Base-by-base conservation (phyloP, 2,888 invertebrate genomes). In the Pemphredon lugubris region DNA sequence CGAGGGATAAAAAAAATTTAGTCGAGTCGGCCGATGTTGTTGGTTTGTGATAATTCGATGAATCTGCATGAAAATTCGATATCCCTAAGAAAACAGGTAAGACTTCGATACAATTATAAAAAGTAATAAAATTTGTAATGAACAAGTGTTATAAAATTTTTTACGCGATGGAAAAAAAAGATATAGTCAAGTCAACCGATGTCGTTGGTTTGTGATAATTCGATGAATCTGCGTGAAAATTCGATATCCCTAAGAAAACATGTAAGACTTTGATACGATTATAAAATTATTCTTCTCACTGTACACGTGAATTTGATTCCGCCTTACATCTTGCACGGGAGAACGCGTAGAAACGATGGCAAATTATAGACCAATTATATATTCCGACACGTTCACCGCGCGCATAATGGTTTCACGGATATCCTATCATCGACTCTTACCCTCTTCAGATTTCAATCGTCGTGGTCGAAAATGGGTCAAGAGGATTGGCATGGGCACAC, bases 381-480 rank as follows among this genome's bases (percentile, higher is more conserved):
- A 50, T 68, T 57, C 55, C 51, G 69, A 50, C 61, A 44, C 30
- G 59, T 57, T 26, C 50, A 2, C 42, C 11, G 34, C 39, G 34
- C 21, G n/a, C 37, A 20, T 67, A 54, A 61, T 48, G 60, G 53
- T 45, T 61, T 11, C 61, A 69, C 6, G 69, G 70, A 71, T 71
- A 69, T 71, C 70, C 70, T 69, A 70, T 71, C 55, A 60, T 69
- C 70, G 70, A 40, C 48, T 40, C 34, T 55, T 55, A 69, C 73
- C 73, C 65, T 65, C 73, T 71, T 73, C 73, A n/a, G 73, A 73
- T 73, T 73, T 65, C 55, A 59, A 60, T 42, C 39, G 50, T 63
- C 11, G 18, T 20, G 23, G 34, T 14, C 30, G 59, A 71, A 73
- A 73, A 71, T 73, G 47, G 73, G 73, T 73, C 73, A 71, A 71